These are phyloP conservation scores for Hormaphis cornu DNA, from an alignment of 1,140 invertebrate genomes.

Conservation along the genomic window DNA sequence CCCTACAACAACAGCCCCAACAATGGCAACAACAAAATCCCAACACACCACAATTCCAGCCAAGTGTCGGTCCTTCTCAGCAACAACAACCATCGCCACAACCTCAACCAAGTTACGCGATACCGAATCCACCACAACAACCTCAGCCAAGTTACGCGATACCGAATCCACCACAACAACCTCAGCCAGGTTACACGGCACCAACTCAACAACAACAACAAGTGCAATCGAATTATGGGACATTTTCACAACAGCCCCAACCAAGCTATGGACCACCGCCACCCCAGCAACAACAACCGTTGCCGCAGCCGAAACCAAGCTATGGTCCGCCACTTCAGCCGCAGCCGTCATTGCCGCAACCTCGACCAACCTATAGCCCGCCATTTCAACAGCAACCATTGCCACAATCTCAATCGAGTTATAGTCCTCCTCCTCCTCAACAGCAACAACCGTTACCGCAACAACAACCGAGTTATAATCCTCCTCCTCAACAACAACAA, in stretches of 20 bases:
- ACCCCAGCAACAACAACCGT: background rate
- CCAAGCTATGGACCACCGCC: background rate
- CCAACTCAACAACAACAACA: background rate
- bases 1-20: background rate
- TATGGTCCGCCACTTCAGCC: background rate
- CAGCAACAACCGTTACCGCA: background rate
- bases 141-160: background rate
- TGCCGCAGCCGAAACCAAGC: background rate
- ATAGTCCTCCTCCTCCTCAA: background rate
- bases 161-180: background rate
- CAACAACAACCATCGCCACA: background rate
- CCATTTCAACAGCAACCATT: background rate
- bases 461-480: background rate
- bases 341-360: background rate
- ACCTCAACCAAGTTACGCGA: background rate
- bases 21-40: no score
- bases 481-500: background rate
- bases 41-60: background rate
- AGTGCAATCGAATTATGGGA: background rate
- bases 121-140: background rate
- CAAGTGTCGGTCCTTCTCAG: background rate
- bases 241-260: background rate
- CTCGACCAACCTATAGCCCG: background rate
- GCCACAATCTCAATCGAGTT: background rate
- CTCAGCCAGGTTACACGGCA: background rate